A percentile compares a stretch with the other conserved stretches of the same genome.
Conservation (phyloP, 2,797 vertebrate species). For the Channa striata region DNA sequence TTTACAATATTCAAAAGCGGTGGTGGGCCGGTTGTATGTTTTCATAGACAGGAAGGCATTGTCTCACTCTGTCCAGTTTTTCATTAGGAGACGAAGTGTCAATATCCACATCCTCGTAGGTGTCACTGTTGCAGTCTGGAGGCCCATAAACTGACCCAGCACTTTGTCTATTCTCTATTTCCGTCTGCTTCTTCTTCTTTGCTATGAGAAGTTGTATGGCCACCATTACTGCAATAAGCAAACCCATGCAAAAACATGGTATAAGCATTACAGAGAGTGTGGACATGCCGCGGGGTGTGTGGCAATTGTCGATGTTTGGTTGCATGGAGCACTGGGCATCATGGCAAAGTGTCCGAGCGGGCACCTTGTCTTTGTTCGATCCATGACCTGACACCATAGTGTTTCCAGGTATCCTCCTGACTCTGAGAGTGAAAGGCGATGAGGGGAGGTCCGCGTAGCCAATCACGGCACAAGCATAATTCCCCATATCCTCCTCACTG, state of each 20-base stretch:
- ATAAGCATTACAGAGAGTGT: neutral
- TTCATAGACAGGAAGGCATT: slow-evolving; percentile 12
- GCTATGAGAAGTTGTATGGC: neutral
- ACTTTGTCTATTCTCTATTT: neutral
- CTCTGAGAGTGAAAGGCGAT: slow-evolving; percentile 12
- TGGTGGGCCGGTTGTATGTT: neutral
- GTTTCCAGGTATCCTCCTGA: slow-evolving; percentile 2
- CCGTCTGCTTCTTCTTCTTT: slow-evolving; percentile 10
- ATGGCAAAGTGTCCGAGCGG: neutral
- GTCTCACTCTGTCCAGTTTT: slow-evolving; percentile 4
- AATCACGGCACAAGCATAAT: slow-evolving; percentile 17
- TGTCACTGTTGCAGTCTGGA: neutral
- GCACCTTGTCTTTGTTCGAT: neutral
- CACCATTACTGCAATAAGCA: neutral
- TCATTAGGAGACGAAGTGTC: slow-evolving; percentile 10
- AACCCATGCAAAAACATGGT: slow-evolving; percentile 3
- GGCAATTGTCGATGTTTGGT: neutral
- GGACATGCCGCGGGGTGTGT: neutral
- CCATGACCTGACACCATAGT: neutral
- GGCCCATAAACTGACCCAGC: neutral
- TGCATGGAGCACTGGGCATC: slow-evolving; percentile 4
- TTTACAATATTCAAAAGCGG: neutral
- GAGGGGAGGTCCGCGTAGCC: slow-evolving; percentile 11
- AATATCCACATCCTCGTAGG: slow-evolving; percentile 14
- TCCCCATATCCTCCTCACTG: slow-evolving; percentile 5